Base-by-base conservation (phyloP, 2,888 invertebrate species). In the Clepsis dumicolana region DNA sequence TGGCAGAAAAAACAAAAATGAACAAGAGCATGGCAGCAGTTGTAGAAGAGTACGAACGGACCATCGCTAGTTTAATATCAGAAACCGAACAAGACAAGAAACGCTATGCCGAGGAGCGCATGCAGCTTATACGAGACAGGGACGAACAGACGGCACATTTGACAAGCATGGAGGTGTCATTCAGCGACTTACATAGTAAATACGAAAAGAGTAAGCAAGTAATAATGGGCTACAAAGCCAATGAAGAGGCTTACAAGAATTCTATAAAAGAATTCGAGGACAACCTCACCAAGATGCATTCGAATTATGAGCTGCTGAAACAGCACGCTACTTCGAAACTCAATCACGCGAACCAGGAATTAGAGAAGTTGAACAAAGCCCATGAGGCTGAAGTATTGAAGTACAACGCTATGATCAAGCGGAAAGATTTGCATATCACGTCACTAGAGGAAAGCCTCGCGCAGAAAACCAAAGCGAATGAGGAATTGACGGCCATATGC, bases 391-490 rank as follows among this genome's bases (percentile, higher is more conserved):
- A 99, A 85, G 94, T 96, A n/a, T 95, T 97, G 64, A 97, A 97
- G 86, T 91, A 98, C 71, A 96, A 96, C 80, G 98, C 98, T 8
- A 96, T 97, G 91, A 94, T 97, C 61, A 97, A 97, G 84, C 97
- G 98, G 82, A 95, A 97, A 76, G 98, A 99, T 82, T 95, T 99
- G 74, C 96, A 97, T 76, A 95, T 96, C 63, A 96, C 96, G 71
- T 97, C 98, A 3, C 90, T 98, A 63, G 96, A 97, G 80, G 97
- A 97, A 80, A 95, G 96, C 59, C 93, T 98, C 48, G 96, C 97
- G 72, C 98, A 98, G 84, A 98, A 98, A 92, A 95, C 95, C 1
- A 97, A 97, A 86, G 98, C 98, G 83, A 98, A 98, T 84, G 95
- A 96, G 76, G 98, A 98, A 87, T 93, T 99, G 77, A 96, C 98